These are phyloP conservation scores for Platerodrilus igneus DNA, from an alignment of 2,888 invertebrate species.

Conservation along the genomic window DNA sequence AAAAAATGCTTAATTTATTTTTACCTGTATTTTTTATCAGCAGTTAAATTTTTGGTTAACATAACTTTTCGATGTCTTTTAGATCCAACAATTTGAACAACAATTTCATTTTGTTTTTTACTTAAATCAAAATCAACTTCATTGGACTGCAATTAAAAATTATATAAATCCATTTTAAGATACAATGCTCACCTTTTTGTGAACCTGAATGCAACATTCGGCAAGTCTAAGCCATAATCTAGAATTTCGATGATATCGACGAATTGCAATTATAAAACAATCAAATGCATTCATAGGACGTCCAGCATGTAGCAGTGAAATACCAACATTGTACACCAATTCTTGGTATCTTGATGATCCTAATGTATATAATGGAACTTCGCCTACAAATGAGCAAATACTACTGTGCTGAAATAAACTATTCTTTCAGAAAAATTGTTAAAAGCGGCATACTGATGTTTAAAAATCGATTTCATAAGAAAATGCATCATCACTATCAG, in stretches of 20 bases:
- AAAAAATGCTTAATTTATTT: slow-evolving; percentile 5
- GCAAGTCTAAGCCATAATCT: slow-evolving; percentile 89
- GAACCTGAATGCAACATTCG: slow-evolving; percentile 79
- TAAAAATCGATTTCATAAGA: neutral
- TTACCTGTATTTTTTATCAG: slow-evolving; percentile 53
- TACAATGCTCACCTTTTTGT: slow-evolving; percentile 47
- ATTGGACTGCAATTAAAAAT: slow-evolving; percentile 51
- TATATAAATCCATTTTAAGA: slow-evolving; percentile 1
- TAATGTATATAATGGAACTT: slow-evolving; percentile 58
- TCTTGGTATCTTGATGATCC: slow-evolving; percentile 60
- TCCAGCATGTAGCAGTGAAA: slow-evolving; percentile 76
- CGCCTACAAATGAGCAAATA: slow-evolving; percentile 39
- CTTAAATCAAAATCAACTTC: slow-evolving; percentile 58
- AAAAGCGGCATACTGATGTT: neutral
- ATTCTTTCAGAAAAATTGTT: no score
- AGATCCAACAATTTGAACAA: slow-evolving; percentile 56
- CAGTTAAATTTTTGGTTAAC: slow-evolving; percentile 53
- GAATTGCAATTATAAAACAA: slow-evolving; percentile 79
- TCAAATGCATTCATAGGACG: slow-evolving; percentile 84
- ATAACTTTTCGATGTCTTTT: slow-evolving; percentile 61
- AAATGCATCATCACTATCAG: no score
- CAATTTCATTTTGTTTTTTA: slow-evolving; percentile 56
- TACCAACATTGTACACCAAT: slow-evolving; percentile 76
- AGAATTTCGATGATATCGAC: slow-evolving; percentile 82
- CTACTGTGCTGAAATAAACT: no score